A percentile compares a stretch with the other conserved stretches of the same genome.
phyloP scores from a whole-genome alignment of 2,888 invertebrate species.

The Sarcophaga carnaria region DNA sequence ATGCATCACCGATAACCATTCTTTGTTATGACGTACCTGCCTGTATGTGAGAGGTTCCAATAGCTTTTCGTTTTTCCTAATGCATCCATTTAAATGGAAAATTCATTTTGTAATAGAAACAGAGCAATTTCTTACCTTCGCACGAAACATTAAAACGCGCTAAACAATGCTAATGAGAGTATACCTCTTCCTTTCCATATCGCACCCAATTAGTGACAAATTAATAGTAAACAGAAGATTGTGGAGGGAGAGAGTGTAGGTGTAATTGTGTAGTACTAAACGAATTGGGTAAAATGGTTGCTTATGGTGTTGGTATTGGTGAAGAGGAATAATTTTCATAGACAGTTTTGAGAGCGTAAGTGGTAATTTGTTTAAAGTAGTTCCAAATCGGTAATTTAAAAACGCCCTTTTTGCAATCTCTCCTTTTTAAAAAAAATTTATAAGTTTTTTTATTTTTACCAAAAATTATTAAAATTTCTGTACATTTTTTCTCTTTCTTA shows the following conservation, averaged over 20 bases:
- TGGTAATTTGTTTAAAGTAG: not conserved
- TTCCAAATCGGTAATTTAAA: too few species aligned
- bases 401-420: too few species aligned
- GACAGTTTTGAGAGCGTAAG: not conserved
- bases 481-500: not conserved
- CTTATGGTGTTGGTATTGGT: too few species aligned
- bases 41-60: not conserved
- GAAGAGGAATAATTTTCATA: too few species aligned
- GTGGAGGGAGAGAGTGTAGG: not conserved
- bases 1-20: slow-evolving; percentile 12
- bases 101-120: slow-evolving; percentile 3
- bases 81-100: slow-evolving; percentile 5
- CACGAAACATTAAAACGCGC: not conserved
- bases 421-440: too few species aligned
- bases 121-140: not conserved
- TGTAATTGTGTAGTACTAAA: slow-evolving; percentile 16
- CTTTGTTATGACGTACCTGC: not conserved
- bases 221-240: slow-evolving; percentile 21
- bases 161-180: slow-evolving; percentile 48
- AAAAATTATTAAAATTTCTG: not conserved
- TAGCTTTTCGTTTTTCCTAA: not conserved
- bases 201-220: slow-evolving; percentile 53
- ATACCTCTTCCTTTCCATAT: not conserved
- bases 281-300: not conserved
- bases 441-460: too few species aligned